Evolutionary conservation across 2,113 vertebrate species (phyloP).

Genomic region (Gnathonemus echidnorhynchus): DNA sequence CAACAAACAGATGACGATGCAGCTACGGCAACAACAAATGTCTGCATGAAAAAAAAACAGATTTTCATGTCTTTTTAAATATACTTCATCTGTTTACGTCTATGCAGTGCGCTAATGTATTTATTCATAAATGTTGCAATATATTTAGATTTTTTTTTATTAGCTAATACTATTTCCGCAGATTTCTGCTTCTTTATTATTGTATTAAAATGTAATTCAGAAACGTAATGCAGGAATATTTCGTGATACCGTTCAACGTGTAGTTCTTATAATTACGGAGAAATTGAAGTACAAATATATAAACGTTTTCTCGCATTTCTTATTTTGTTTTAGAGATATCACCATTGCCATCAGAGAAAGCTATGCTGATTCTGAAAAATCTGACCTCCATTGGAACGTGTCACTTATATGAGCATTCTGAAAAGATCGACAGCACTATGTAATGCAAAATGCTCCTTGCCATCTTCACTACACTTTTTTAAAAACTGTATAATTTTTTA

Average conservation of each 20-base stretch:
- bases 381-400: not conserved
- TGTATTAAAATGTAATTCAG: not conserved
- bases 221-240: not conserved
- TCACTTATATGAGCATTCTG: not conserved
- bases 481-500: not conserved
- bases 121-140: not conserved
- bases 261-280: not conserved
- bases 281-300: not conserved
- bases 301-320: not conserved
- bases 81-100: not conserved
- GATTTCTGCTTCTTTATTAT: not conserved
- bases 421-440: not conserved
- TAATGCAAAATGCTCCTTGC: not conserved
- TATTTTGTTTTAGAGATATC: not conserved
- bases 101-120: not conserved
- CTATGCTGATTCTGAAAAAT: not conserved
- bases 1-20: not conserved
- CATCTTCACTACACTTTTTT: not conserved
- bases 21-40: not conserved
- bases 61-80: not conserved
- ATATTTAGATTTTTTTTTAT: not conserved
- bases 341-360: not conserved
- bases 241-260: not conserved
- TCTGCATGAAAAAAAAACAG: not conserved
- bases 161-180: not conserved